These are phyloP conservation scores for Spilarctia lutea DNA, from an alignment of 2,888 invertebrate species.

Conservation along the genomic window DNA sequence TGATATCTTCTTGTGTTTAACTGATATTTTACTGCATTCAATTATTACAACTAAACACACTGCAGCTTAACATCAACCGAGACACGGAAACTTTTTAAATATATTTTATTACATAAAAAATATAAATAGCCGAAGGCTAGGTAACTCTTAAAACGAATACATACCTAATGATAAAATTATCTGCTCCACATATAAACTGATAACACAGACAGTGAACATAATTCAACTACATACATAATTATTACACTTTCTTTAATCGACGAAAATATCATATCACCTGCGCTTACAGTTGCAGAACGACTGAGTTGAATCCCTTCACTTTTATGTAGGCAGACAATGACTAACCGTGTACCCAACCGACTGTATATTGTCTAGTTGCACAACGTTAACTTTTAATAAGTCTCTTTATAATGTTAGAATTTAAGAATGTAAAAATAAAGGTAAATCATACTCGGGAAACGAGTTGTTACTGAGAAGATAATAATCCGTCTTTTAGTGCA, in stretches of 20 bases:
- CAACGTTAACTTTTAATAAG: slow-evolving; percentile 34
- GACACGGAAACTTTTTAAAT: not conserved
- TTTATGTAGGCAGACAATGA: slow-evolving; percentile 52
- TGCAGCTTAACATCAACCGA: not conserved
- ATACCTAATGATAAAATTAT: slow-evolving; percentile 43
- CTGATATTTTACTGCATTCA: not conserved
- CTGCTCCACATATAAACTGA: slow-evolving; percentile 47
- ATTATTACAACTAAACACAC: not conserved
- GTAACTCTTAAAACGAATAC: slow-evolving; percentile 32
- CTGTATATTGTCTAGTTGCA: slow-evolving; percentile 36
- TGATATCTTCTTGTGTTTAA: not conserved
- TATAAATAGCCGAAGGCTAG: slow-evolving; percentile 10
- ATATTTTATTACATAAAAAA: not conserved
- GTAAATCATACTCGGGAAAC: slow-evolving; percentile 1
- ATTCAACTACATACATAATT: slow-evolving; percentile 24
- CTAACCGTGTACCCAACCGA: slow-evolving; percentile 43
- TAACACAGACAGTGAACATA: slow-evolving; percentile 48
- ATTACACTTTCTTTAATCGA: slow-evolving; percentile 34
- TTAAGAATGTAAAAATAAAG: slow-evolving; percentile 8
- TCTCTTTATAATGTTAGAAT: slow-evolving; percentile 15
- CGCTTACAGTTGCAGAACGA: slow-evolving; percentile 43
- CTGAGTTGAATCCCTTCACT: slow-evolving; percentile 51
- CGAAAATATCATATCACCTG: slow-evolving; percentile 30
- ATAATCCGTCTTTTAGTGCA: not conserved
- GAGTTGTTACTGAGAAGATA: slow-evolving; percentile 15